phyloP scores from a whole-genome alignment of 1,140 invertebrate species.

The Pseudomyrmex flavicornis region DNA sequence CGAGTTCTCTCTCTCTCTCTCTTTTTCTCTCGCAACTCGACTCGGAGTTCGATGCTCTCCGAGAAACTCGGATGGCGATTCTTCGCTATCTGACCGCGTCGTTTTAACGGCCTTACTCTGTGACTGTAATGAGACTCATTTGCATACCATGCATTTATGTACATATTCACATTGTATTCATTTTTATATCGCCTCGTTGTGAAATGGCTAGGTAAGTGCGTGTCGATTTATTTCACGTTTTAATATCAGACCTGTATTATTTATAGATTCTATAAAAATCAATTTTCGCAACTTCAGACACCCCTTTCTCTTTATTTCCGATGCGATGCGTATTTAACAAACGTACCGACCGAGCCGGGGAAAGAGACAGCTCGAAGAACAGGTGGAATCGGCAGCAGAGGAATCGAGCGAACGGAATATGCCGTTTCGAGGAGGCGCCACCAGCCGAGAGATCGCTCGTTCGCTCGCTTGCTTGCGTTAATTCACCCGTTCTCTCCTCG shows the following conservation, averaged over 20 bases:
- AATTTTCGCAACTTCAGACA: no score
- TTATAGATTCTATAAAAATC: no score
- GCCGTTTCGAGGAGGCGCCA: conserved; percentile 73
- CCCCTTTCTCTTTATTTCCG: no score
- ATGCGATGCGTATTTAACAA: no score
- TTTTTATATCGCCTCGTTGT: neutral
- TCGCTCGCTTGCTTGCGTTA: conserved; percentile 59
- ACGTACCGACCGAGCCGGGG: conserved; percentile 59
- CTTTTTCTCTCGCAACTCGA: neutral
- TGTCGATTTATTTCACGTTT: no score
- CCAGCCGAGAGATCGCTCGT: conserved; percentile 45
- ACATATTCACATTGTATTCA: neutral
- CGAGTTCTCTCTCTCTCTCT: no score
- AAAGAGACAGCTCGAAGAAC: neutral
- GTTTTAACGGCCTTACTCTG: neutral
- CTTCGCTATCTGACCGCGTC: neutral
- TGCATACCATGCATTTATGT: neutral
- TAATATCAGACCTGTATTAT: no score
- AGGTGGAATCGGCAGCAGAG: conserved; percentile 51
- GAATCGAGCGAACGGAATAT: neutral
- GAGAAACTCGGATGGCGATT: conserved; percentile 8
- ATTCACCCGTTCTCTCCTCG: conserved; percentile 63
- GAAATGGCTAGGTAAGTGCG: no score
- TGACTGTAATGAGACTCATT: neutral
- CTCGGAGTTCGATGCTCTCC: conserved; percentile 49